A percentile compares a stretch with the other conserved stretches of the same genome.
Conservation (phyloP, 53 echinoderm and acorn worm species). For the Paracentrotus lividus region DNA sequence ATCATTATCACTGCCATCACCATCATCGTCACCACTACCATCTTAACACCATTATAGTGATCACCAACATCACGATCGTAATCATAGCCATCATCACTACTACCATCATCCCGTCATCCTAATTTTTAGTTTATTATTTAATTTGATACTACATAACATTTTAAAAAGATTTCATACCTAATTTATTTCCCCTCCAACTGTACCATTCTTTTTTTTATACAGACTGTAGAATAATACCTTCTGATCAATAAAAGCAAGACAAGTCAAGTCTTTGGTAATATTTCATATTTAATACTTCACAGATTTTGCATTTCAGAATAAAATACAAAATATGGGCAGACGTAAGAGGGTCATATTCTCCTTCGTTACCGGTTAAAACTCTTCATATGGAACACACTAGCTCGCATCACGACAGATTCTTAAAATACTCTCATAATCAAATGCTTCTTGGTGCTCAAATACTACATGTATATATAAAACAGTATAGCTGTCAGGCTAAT, state of each 20-base stretch:
- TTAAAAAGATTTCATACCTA: too few relatives aligned
- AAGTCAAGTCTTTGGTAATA: slow-evolving; percentile 38
- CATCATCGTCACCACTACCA: too few relatives aligned
- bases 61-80: too few relatives aligned
- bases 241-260: neutral
- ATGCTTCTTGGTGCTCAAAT: slow-evolving; percentile 55
- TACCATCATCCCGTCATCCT: too few relatives aligned
- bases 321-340: slow-evolving; percentile 71
- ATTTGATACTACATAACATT: too few relatives aligned
- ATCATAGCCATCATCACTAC: too few relatives aligned
- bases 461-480: slow-evolving; percentile 52
- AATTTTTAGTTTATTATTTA: too few relatives aligned
- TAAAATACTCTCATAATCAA: slow-evolving; percentile 57
- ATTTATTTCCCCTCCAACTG: neutral
- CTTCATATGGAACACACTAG: slow-evolving; percentile 11
- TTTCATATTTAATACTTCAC: slow-evolving; percentile 72
- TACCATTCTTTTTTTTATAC: neutral
- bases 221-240: neutral
- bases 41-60: too few relatives aligned
- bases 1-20: too few relatives aligned
- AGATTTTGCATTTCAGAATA: slow-evolving; percentile 73
- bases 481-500: slow-evolving; percentile 42
- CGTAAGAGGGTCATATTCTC: slow-evolving; percentile 42
- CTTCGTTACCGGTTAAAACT: slow-evolving; percentile 41
- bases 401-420: slow-evolving; percentile 35